Conservation (phyloP, 1,140 invertebrate species). For the Hetaerina americana region DNA sequence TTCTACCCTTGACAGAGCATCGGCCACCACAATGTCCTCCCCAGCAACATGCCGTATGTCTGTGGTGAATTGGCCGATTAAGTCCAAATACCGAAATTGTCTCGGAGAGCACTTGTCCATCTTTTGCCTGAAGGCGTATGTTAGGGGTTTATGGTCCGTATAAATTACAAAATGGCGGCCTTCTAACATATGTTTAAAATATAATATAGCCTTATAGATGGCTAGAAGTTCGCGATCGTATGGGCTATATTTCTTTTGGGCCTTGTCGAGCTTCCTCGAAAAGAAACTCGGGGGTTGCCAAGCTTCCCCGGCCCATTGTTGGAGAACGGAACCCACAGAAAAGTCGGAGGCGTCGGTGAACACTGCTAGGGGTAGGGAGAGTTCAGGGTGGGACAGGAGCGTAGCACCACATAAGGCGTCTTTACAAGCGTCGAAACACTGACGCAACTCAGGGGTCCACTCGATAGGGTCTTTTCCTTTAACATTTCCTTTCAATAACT, state of each 20-base stretch:
- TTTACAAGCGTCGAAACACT: conserved; percentile 20
- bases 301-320: conserved; percentile 20
- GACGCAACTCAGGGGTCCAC: conserved; percentile 18
- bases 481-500: conserved; percentile 1
- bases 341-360: conserved; percentile 25
- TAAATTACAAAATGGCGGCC: conserved; percentile 20
- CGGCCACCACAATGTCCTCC: conserved; percentile 14
- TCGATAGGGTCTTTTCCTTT: conserved; percentile 18
- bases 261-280: conserved; percentile 11
- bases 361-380: background rate
- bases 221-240: conserved; percentile 20
- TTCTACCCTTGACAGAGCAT: too few relatives aligned
- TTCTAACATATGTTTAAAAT: conserved; percentile 24
- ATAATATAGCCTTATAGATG: conserved; percentile 20
- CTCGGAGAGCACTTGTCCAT: conserved; percentile 22
- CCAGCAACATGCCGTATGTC: conserved; percentile 13
- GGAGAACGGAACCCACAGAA: conserved; percentile 25
- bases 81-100: background rate
- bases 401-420: conserved; percentile 11
- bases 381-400: conserved; percentile 4
- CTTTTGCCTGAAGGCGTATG: conserved; percentile 20
- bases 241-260: conserved; percentile 19
- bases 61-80: conserved; percentile 13
- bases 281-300: conserved; percentile 17
- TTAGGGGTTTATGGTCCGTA: conserved; percentile 27